Percentiles rank a stretch among this genome's conserved stretches.
These are phyloP conservation scores for Spinibarbus caldwelli DNA, from an alignment of 2,797 vertebrate species.

Conservation along the genomic window DNA sequence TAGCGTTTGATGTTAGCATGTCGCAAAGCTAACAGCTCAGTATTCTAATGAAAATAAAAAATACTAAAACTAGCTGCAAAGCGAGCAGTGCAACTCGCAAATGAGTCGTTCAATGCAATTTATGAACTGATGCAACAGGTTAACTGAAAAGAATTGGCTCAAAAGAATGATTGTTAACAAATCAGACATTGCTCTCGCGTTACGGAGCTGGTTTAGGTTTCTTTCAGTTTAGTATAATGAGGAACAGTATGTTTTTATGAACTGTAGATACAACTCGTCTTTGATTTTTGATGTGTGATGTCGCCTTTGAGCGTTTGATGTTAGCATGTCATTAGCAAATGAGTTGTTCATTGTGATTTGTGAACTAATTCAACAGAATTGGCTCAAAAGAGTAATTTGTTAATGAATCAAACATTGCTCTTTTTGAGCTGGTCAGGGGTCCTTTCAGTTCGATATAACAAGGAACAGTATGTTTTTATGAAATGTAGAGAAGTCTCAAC, in stretches of 20 bases:
- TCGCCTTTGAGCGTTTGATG: neutral
- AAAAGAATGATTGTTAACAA: neutral
- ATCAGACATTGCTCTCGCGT: neutral
- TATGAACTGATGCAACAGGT: neutral
- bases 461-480: neutral
- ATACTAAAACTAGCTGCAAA: neutral
- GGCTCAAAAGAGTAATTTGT: neutral
- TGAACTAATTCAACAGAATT: neutral
- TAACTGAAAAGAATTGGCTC: too few species aligned
- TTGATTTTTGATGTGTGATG: neutral
- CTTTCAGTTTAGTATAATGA: neutral
- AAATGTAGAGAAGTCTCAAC: neutral
- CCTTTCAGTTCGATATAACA: neutral
- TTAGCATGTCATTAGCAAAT: neutral
- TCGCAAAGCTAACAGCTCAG: too few species aligned
- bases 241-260: too few species aligned
- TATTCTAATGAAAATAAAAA: too few species aligned
- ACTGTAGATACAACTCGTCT: neutral
- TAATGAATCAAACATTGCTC: neutral
- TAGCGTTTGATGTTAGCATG: neutral
- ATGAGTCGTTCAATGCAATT: neutral
- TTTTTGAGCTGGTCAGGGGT: neutral
- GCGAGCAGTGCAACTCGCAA: accelerated
- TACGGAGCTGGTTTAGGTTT: neutral
- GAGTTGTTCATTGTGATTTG: neutral